Evolutionary conservation across 2,797 vertebrate genomes (phyloP), one percentile per base, ranked within the genome.

Genomic region (Ambastaia sidthimunki): DNA sequence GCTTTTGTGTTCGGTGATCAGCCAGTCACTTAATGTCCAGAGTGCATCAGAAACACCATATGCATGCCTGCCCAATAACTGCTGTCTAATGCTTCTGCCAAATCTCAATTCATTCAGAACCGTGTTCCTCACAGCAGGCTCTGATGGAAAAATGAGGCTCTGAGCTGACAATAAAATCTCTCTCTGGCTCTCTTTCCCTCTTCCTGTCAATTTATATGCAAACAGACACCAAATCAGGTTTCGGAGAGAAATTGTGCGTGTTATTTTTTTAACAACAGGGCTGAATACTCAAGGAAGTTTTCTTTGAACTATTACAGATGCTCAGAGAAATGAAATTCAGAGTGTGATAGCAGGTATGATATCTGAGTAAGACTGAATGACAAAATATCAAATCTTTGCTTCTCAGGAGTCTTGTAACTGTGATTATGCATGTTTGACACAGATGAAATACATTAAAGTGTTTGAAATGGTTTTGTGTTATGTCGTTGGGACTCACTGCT

Each of bases 401-500:
- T 37, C 28, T 41, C 44, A 60, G 57, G 70, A 67, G 44, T 69
- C 16, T 16, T 13, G 12, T 48, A 11, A 48, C 34, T 23, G 55
- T 59, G 55, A 59, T 59, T 59, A 23, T 59, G 55, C 55, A 59
- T 60, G 21, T 25, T 21, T 2, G 23, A 50, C 7, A 50, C 21
- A 50, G 7, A n/a, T 15, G n/a, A 68, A 16, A 23, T 23, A 44
- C 41, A 11, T 44, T 44, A 2, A 44, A 44, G 9, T 2, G 41
- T 44, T 44, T 41, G 10, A 44, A 15, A 28, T 67, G 23, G 15
- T 23, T 52, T 31, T 19, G n/a, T 63, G 48, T 13, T 7, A 67
- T 44, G 21, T 52, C 25, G 67, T 55, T 67, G 62, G 81, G 3
- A 91, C 97, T 97, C 93, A 99, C 98, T 96, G 88, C 92, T 92